Evolutionary conservation across 2,797 vertebrate genomes (phyloP), one percentile per base, ranked within the genome.

Genomic region (Sebastes melanostomus): DNA sequence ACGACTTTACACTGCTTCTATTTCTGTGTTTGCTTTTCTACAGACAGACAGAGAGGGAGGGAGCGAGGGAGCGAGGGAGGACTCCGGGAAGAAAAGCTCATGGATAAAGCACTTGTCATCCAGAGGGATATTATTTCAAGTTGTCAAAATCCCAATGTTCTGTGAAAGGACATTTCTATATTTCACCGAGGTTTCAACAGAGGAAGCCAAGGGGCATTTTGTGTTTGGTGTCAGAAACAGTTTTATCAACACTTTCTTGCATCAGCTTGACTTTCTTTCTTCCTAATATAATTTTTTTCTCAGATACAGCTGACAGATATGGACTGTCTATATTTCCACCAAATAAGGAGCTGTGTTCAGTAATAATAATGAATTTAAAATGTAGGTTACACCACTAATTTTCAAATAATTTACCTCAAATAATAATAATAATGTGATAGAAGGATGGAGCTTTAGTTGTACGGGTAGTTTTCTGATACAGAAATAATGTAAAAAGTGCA

Each of bases 161-260:
- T 75, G 81, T 76, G 63, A 77, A 20, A 29, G 54, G 75, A 77
- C 62, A n/a, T 75, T 75, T 89, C 78, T 85, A 69, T 66, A 70
- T 78, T 85, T 90, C 85, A 84, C 78, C 30, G 77, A 78, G 60
- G 72, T 72, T 88, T 82, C 36, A 30, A 83, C 58, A 18, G 50
- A 55, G 50, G 69, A 81, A 71, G 76, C 67, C 36, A 84, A 38
- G 14, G 38, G 61, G 52, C 65, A 2, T 77, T 81, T 86, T 84
- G 77, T 86, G 78, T 74, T 78, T 77, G 65, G 83, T 85, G 88
- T 91, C 87, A 90, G 22, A 87, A 70, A 52, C 54, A 16, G 36
- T 80, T 86, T 83, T 77, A 69, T 84, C 78, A 74, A 66, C 71
- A 22, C 70, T 63, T 32, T 60, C 66, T 59, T 3, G 0, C 72